Percentiles rank a stretch among this genome's conserved stretches.
Conservation (phyloP, 2,888 invertebrate genomes). For the Drosophila kokeensis region DNA sequence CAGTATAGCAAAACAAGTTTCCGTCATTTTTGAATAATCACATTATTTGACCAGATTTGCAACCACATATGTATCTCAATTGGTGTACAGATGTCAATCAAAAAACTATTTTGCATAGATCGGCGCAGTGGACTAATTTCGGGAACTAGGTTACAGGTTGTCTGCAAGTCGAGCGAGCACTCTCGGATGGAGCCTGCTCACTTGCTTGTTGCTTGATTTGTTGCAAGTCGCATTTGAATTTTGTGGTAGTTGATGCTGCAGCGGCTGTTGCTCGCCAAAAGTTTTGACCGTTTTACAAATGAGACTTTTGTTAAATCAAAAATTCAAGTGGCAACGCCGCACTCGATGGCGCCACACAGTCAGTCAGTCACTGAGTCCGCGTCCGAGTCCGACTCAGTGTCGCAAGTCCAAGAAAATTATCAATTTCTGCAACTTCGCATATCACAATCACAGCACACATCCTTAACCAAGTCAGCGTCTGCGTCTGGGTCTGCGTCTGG, state of each 20-base stretch:
- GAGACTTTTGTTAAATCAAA: conserved; percentile 78
- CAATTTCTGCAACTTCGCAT: conserved; percentile 58
- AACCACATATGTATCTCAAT: background rate
- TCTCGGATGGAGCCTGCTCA: background rate
- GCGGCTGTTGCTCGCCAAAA: conserved; percentile 22
- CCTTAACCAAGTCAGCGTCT: conserved; percentile 19
- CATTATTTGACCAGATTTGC: background rate
- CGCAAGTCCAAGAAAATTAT: conserved; percentile 62
- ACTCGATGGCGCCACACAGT: conserved; percentile 73
- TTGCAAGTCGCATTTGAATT: conserved; percentile 53
- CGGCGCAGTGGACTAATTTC: background rate
- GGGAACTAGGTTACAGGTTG: conserved; percentile 4
- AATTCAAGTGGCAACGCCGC: conserved; percentile 78
- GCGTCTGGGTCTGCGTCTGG: too few species aligned
- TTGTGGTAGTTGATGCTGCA: conserved; percentile 22
- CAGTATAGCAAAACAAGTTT: background rate
- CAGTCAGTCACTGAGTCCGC: conserved; percentile 22
- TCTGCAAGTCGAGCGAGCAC: background rate
- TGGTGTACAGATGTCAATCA: background rate
- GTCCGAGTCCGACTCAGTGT: conserved; percentile 4
- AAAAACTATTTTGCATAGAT: background rate
- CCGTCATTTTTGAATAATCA: background rate
- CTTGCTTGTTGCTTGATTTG: conserved; percentile 33
- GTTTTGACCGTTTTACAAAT: conserved; percentile 72
- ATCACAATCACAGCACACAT: conserved; percentile 41